Evolutionary conservation across 2,113 vertebrate species (phyloP), one percentile per base, ranked within the genome.

Genomic region (Anolis carolinensis): DNA sequence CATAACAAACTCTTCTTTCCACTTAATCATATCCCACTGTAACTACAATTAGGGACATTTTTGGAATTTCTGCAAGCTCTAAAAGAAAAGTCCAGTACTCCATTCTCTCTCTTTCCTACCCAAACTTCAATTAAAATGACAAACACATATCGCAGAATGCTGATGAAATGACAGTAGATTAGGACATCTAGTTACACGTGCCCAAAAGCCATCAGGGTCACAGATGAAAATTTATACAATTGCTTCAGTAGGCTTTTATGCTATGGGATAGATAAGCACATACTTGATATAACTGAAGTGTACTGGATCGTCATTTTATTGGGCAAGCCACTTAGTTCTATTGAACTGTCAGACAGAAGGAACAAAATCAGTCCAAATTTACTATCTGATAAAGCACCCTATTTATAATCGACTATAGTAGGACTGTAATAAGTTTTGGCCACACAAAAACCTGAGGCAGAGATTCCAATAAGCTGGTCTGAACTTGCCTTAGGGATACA

Each of bases 391-490:
- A 90, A 91, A 83, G 76, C 86, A 90, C 76, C 85, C 84, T 94
- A 90, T 94, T 93, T 88, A 85, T 82, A 89, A 90, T 85, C 32
- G n/a, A 92, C 91, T 88, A 91, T 87, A 89, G 90, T 91, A 94
- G 92, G 95, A 93, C 91, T 93, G 93, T 92, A 95, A 93, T 95
- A 94, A 88, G 91, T 93, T 93, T 93, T 94, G 92, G 91, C 86
- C 94, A 93, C 90, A 92, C 87, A 93, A 91, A 93, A 86, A 93
- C 34, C 93, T 48, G 89, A 88, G 90, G 79, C 70, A 81, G 85
- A 73, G 73, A 90, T 85, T 91, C 89, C 1, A 88, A 94, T 94
- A 95, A 96, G 91, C 90, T 91, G 94, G 95, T 94, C 93, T 93
- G 90, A 94, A 95, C 94, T 95, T 93, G 95, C 95, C 95, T 95